Base-by-base conservation (phyloP, 2,113 vertebrate genomes). In the Tichodroma muraria region DNA sequence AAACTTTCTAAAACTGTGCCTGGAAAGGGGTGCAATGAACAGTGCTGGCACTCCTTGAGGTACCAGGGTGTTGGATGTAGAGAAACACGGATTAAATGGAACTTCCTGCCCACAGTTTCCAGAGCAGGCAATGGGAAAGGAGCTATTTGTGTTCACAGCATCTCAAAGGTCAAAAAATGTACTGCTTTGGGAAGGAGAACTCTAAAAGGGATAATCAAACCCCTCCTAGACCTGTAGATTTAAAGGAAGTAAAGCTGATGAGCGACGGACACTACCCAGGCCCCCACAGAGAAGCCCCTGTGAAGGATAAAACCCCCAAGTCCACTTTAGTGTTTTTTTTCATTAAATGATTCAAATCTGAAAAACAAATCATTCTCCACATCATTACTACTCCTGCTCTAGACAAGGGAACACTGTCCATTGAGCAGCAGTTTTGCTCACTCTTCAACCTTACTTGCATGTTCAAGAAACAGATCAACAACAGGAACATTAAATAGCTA, bases 221-320 rank as follows among this genome's bases (percentile, higher is more conserved):
- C 49, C 28, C 30, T 47, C 9, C 15, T 0, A 23, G 19, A 84
- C 2, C 38, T 6, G 14, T 0, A 5, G 15, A 5, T 13, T 25
- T 25, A 69, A 85, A 49, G 53, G 19, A 50, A 73, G 8, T 3
- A 21, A 84, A 78, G 38, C 28, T 45, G 65, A 8, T 40, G 28
- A 18, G 1, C 10, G 37, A 24, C 25, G 71, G 31, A 20, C 15
- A 10, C 8, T 20, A 10, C 17, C 53, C 47, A 18, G 7, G 31
- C 40, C 19, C 44, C 56, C 71, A 19, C 8, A 52, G 70, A 69
- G 28, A 38, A 52, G 28, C 22, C 12, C 16, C 21, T 24, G 10
- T 2, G 30, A 60, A 45, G 45, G 25, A 59, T 24, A 30, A 73
- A 73, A 68, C 5, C 16, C 17, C 8, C 6, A 71, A 84, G 8